Conservation (phyloP, 2,888 invertebrate genomes). For the Dryadula phaetusa region DNA sequence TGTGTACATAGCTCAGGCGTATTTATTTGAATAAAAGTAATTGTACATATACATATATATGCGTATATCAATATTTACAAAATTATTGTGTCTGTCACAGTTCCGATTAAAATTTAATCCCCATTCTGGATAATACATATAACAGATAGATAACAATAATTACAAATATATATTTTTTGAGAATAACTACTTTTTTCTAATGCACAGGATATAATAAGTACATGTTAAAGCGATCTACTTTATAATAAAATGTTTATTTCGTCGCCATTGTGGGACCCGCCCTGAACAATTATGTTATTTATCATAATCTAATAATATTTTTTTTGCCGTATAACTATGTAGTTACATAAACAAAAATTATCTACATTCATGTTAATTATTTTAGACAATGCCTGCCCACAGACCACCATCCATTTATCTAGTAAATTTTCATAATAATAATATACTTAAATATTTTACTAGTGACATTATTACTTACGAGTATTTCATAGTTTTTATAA, state of each 20-base stretch:
- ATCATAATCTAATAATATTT: background rate
- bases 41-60: conserved; percentile 27
- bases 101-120: conserved; percentile 67
- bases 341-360: background rate
- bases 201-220: background rate
- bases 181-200: background rate
- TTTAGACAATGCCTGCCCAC: background rate
- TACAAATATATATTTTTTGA: conserved; percentile 1
- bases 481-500: background rate
- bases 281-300: conserved; percentile 17
- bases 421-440: background rate
- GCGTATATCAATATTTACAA: conserved; percentile 62
- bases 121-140: conserved; percentile 57
- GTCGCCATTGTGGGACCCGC: conserved; percentile 35
- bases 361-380: background rate
- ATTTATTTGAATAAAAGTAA: conserved; percentile 24
- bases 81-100: conserved; percentile 83
- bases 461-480: background rate
- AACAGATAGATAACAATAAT: conserved; percentile 6
- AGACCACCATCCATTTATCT: background rate
- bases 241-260: background rate
- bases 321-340: too few species aligned
- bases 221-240: conserved; percentile 14
- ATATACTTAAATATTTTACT: background rate
- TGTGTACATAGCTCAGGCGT: conserved; percentile 49